Evolutionary conservation across 1,140 invertebrate species (phyloP).

Genomic region (Sitophilus oryzae): DNA sequence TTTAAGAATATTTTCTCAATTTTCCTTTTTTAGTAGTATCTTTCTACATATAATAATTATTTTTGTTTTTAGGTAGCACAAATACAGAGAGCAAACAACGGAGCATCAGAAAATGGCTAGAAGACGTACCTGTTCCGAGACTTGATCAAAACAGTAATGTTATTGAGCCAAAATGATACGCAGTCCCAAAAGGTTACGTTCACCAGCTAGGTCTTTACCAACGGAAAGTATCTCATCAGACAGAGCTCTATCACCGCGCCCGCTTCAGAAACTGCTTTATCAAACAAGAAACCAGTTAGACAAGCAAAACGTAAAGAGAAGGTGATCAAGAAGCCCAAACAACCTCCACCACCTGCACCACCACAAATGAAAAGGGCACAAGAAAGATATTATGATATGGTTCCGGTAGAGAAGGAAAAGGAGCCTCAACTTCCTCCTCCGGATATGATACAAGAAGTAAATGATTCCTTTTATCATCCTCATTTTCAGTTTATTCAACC

Average conservation of each 20-base stretch:
- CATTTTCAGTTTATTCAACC: background rate
- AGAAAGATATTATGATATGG: slow-evolving; percentile 37
- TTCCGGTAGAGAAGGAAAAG: slow-evolving; percentile 20
- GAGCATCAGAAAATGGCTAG: slow-evolving; percentile 71
- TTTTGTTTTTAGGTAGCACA: too few relatives aligned
- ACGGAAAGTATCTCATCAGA: slow-evolving; percentile 30
- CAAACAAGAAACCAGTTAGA: slow-evolving; percentile 1
- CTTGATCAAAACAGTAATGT: background rate
- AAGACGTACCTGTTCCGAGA: slow-evolving; percentile 55
- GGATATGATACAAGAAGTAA: slow-evolving; percentile 56
- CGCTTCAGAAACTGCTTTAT: slow-evolving; percentile 27
- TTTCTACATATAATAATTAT: too few relatives aligned
- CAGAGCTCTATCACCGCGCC: slow-evolving; percentile 33
- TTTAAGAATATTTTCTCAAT: background rate
- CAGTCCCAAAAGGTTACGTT: slow-evolving; percentile 30
- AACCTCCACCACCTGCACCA: slow-evolving; percentile 24
- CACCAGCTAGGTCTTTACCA: slow-evolving; percentile 35
- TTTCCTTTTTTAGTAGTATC: background rate
- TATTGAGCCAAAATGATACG: background rate
- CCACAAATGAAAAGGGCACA: background rate
- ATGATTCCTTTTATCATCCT: too few relatives aligned
- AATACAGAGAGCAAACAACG: slow-evolving; percentile 56
- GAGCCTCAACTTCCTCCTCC: slow-evolving; percentile 38
- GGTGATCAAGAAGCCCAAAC: slow-evolving; percentile 20
- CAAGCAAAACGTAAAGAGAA: slow-evolving; percentile 7